A percentile compares a stretch with the other conserved stretches of the same genome.
These are phyloP conservation scores for Stenolophus ochropezus DNA, from an alignment of 2,888 invertebrate genomes.

Conservation along the genomic window DNA sequence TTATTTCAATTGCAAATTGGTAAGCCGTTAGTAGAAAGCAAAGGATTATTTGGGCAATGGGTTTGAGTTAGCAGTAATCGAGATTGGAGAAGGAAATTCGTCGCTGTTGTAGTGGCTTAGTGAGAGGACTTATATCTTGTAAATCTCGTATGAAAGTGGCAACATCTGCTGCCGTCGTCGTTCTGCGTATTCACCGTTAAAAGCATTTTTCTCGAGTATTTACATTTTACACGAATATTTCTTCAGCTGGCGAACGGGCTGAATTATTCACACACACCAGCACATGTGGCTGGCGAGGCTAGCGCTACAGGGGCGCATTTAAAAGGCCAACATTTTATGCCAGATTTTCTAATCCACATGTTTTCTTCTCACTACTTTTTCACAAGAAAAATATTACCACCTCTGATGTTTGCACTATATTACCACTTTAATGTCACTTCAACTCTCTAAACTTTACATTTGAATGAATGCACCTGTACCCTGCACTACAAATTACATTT, in stretches of 20 bases:
- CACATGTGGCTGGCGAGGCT: conserved; percentile 23
- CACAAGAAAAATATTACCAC: background rate
- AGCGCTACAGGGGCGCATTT: background rate
- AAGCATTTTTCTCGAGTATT: conserved; percentile 60
- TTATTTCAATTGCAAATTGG: too few species aligned
- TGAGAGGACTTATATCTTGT: conserved; percentile 51
- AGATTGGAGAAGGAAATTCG: background rate
- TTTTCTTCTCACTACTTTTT: conserved; percentile 9
- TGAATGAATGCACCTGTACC: too few species aligned
- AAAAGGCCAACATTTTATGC: conserved; percentile 15
- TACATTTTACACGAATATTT: conserved; percentile 59
- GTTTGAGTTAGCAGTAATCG: background rate
- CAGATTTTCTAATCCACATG: conserved; percentile 18
- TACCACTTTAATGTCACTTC: background rate
- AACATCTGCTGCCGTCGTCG: conserved; percentile 47
- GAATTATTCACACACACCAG: conserved; percentile 51
- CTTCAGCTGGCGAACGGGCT: conserved; percentile 55
- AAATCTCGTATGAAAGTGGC: conserved; percentile 58
- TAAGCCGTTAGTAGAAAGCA: background rate
- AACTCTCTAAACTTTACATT: too few species aligned
- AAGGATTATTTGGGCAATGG: background rate
- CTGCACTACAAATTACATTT: too few species aligned
- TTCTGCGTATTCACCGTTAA: conserved; percentile 55
- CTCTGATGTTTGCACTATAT: background rate
- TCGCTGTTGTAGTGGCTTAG: conserved; percentile 27